These are phyloP conservation scores for Sycophaga agraensis DNA, from an alignment of 1,140 invertebrate genomes.

Conservation along the genomic window DNA sequence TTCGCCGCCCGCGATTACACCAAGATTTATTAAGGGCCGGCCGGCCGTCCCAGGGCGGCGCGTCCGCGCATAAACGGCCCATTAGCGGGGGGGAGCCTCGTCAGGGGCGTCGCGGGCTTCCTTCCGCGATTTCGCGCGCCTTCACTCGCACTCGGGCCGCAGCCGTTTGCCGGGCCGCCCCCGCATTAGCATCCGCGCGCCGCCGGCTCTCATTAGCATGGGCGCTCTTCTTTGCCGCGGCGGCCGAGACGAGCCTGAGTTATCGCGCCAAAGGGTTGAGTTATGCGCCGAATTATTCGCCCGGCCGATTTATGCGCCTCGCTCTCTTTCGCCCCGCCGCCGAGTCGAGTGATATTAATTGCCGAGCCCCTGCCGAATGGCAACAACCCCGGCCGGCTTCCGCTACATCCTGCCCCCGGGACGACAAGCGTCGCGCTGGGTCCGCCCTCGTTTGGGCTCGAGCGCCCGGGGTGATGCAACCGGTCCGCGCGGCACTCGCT, in stretches of 20 bases:
- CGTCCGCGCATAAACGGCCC: slow-evolving; percentile 18
- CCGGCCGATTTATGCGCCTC: slow-evolving; percentile 44
- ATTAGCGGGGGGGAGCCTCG: slow-evolving; percentile 7
- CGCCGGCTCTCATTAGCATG: slow-evolving; percentile 37
- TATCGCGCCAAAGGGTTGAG: slow-evolving; percentile 45
- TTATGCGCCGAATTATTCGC: slow-evolving; percentile 51
- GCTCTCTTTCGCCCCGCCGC: slow-evolving; percentile 26
- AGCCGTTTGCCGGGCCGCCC: too few species aligned
- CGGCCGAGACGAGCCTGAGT: slow-evolving; percentile 31
- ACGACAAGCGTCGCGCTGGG: too few species aligned
- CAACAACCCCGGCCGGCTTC: too few species aligned
- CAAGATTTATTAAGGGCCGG: slow-evolving; percentile 25
- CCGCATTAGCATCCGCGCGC: not conserved
- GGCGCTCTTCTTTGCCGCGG: slow-evolving; percentile 22
- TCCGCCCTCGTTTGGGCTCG: too few species aligned
- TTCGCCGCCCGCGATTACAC: slow-evolving; percentile 21
- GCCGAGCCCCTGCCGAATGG: slow-evolving; percentile 25
- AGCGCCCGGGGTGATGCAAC: too few species aligned
- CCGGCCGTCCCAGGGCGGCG: too few species aligned
- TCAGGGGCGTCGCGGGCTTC: not conserved
- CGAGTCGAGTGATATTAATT: slow-evolving; percentile 49
- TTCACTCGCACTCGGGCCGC: slow-evolving; percentile 17
- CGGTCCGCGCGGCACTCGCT: too few species aligned
- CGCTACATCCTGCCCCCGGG: too few species aligned
- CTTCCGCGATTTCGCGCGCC: slow-evolving; percentile 18